These are phyloP conservation scores for Dyspetes luteomarginatus DNA, from an alignment of 2,888 invertebrate genomes.

Conservation along the genomic window DNA sequence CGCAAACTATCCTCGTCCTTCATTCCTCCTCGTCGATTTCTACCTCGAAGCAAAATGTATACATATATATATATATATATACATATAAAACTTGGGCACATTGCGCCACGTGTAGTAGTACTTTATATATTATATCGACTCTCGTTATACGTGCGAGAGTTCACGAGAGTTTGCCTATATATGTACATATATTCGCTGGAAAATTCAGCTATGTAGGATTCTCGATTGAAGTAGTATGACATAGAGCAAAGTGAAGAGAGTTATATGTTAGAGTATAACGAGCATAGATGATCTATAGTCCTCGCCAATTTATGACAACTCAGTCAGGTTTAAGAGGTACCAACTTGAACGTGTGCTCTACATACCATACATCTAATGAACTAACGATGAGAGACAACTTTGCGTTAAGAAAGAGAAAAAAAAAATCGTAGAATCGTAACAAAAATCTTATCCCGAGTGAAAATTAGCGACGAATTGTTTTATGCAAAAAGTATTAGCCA, in stretches of 20 bases:
- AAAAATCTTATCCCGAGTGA: too few relatives aligned
- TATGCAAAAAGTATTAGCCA: too few relatives aligned
- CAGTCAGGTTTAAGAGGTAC: background rate
- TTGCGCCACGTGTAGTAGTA: constrained; percentile 9
- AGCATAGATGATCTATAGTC: background rate
- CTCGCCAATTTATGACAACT: background rate
- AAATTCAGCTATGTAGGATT: background rate
- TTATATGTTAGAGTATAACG: constrained; percentile 6
- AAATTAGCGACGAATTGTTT: too few relatives aligned
- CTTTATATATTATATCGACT: constrained; percentile 24
- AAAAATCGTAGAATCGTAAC: too few relatives aligned
- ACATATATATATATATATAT: background rate
- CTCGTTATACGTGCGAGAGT: constrained; percentile 27
- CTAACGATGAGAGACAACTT: too few relatives aligned
- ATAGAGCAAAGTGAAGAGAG: constrained; percentile 15
- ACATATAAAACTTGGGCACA: background rate
- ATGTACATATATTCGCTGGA: constrained; percentile 5
- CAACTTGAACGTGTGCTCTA: too few relatives aligned
- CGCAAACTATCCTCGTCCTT: constrained; percentile 27
- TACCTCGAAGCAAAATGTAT: constrained; percentile 14
- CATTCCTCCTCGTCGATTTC: constrained; percentile 35
- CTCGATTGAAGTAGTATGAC: constrained; percentile 11
- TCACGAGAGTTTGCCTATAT: background rate
- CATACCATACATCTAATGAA: too few relatives aligned
- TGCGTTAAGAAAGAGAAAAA: too few relatives aligned